Conservation (phyloP, 2,888 invertebrate species). For the Neoascia interrupta region DNA sequence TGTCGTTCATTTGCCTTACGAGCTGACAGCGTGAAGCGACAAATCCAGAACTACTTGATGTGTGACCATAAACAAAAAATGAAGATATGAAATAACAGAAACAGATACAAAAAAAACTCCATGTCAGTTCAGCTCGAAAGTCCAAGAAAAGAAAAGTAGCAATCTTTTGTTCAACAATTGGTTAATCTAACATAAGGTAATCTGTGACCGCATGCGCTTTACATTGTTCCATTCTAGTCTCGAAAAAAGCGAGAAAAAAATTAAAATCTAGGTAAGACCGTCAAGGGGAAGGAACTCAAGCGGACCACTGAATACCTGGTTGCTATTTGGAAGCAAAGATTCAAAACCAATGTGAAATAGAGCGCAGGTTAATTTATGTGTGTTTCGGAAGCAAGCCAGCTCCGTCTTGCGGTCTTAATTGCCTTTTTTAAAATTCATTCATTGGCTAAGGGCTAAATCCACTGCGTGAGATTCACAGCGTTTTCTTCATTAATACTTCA, state of each 20-base stretch:
- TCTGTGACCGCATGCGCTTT: constrained; percentile 48
- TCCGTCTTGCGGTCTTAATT: constrained; percentile 55
- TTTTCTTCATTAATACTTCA: not conserved
- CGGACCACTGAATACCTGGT: constrained; percentile 29
- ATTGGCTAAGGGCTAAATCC: constrained; percentile 17
- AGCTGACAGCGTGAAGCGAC: constrained; percentile 59
- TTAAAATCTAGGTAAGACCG: not conserved
- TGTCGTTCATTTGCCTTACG: too few species aligned
- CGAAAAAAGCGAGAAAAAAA: not conserved
- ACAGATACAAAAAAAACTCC: not conserved
- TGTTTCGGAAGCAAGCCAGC: constrained; percentile 38
- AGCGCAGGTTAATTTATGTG: constrained; percentile 58
- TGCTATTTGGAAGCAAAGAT: constrained; percentile 1
- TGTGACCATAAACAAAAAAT: constrained; percentile 55
- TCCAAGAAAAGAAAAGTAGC: constrained; percentile 20
- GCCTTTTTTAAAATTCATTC: constrained; percentile 44
- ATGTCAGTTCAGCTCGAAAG: constrained; percentile 29
- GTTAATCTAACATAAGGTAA: constrained; percentile 20
- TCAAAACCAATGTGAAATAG: constrained; percentile 57
- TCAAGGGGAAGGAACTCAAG: constrained; percentile 39
- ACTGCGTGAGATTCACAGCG: not conserved
- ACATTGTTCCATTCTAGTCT: constrained; percentile 1
- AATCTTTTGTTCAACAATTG: constrained; percentile 22
- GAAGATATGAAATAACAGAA: constrained; percentile 39
- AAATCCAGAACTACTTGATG: constrained; percentile 60